Percentiles rank a stretch among this genome's conserved stretches.
Evolutionary conservation across 1,140 invertebrate species (phyloP).

Genomic region (Caenorhabditis remanei): DNA sequence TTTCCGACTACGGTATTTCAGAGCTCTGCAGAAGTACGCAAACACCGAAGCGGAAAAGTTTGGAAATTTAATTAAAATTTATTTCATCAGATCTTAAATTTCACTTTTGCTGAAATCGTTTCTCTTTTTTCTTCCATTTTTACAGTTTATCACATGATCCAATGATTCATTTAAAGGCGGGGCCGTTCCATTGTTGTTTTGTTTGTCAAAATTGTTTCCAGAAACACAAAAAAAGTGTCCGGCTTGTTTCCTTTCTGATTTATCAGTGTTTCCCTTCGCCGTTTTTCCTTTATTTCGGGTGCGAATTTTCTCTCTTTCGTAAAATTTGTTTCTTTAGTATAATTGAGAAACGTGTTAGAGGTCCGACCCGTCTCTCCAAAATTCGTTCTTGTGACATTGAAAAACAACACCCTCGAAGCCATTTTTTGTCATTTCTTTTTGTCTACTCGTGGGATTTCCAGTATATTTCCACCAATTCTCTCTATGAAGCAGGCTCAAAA

Average conservation of each 20-base stretch:
- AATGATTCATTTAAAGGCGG: neutral
- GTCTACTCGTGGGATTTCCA: neutral
- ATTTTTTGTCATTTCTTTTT: neutral
- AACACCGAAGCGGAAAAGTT: too few species aligned
- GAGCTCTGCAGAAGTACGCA: too few species aligned
- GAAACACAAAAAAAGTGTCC: neutral
- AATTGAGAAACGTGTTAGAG: neutral
- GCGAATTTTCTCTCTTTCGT: neutral
- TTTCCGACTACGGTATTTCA: too few species aligned
- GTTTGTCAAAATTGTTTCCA: neutral
- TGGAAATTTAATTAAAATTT: too few species aligned
- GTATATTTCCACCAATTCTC: neutral
- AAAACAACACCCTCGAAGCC: slow-evolving; percentile 39
- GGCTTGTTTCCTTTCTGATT: neutral
- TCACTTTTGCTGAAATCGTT: neutral
- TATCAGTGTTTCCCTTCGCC: neutral
- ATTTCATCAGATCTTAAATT: too few species aligned
- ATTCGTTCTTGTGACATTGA: slow-evolving; percentile 27
- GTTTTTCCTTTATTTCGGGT: neutral
- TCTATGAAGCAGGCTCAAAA: neutral
- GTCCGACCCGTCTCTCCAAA: neutral
- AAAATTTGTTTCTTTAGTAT: neutral
- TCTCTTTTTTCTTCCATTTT: neutral
- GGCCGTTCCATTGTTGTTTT: neutral
- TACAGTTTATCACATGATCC: neutral